These are phyloP conservation scores for Microplitis deprimator DNA, from an alignment of 2,888 invertebrate species.

Conservation along the genomic window DNA sequence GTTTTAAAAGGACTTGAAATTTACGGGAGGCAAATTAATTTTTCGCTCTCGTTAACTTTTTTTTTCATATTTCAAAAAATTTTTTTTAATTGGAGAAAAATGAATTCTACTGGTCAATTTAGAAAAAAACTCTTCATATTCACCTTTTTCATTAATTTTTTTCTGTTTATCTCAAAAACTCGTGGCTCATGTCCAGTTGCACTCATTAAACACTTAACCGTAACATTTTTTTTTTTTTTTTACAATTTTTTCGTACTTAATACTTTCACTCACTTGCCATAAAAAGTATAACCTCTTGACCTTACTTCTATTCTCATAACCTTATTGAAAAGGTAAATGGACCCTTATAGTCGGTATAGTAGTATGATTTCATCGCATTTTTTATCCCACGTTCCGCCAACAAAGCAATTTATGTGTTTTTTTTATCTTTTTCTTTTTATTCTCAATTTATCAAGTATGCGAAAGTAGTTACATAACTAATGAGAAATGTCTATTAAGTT, in stretches of 20 bases:
- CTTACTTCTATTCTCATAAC: neutral
- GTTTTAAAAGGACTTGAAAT: slow-evolving; percentile 37
- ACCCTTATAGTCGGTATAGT: neutral
- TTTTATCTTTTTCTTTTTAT: neutral
- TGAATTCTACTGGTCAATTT: neutral
- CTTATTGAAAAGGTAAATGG: slow-evolving; percentile 27
- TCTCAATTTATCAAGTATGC: neutral
- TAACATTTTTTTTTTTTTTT: neutral
- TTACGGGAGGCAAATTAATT: slow-evolving; percentile 39
- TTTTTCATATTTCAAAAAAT: slow-evolving; percentile 14
- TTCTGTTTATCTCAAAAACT: slow-evolving; percentile 20
- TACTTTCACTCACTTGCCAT: neutral
- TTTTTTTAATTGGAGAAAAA: slow-evolving; percentile 20
- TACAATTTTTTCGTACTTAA: neutral
- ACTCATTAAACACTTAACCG: slow-evolving; percentile 26
- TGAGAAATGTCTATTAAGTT: neutral
- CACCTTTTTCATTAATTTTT: slow-evolving; percentile 18
- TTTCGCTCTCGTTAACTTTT: slow-evolving; percentile 37
- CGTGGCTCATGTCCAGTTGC: slow-evolving; percentile 30
- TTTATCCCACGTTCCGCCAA: slow-evolving; percentile 31
- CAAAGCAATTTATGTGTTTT: slow-evolving; percentile 33
- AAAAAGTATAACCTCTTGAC: neutral
- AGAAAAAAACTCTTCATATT: slow-evolving; percentile 19
- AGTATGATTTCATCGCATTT: neutral
- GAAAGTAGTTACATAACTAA: neutral